Evolutionary conservation across 2,113 vertebrate genomes (phyloP).

Genomic region (Oncorhynchus mykiss): DNA sequence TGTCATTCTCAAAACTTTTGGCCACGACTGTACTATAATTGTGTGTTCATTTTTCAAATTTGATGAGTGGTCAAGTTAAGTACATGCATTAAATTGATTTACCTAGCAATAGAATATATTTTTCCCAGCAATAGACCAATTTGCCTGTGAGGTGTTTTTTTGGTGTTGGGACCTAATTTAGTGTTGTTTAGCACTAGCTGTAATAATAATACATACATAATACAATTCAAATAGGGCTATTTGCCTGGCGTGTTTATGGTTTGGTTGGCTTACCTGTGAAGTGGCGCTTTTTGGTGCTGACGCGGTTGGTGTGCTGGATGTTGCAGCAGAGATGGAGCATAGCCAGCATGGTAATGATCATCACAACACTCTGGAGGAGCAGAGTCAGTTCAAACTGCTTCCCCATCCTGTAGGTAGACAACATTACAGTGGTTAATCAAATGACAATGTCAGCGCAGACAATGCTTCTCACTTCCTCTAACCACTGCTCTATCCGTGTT

Average conservation of each 20-base stretch:
- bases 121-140: background rate
- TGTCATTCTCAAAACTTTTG: too few relatives aligned
- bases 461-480: too few relatives aligned
- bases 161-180: slow-evolving; percentile 9
- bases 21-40: background rate
- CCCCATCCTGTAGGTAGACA: slow-evolving; percentile 69
- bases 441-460: background rate
- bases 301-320: slow-evolving; percentile 69
- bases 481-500: too few relatives aligned
- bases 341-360: slow-evolving; percentile 79
- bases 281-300: slow-evolving; percentile 75
- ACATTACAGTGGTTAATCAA: background rate
- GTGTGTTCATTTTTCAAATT: background rate
- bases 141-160: background rate
- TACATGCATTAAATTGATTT: too few relatives aligned
- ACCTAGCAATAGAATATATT: too few relatives aligned
- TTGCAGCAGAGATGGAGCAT: slow-evolving; percentile 80
- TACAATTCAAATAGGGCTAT: background rate
- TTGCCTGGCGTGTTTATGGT: background rate
- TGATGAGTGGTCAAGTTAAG: background rate
- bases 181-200: slow-evolving; percentile 9
- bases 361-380: slow-evolving; percentile 79
- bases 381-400: slow-evolving; percentile 81
- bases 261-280: slow-evolving; percentile 70
- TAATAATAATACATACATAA: background rate